Evolutionary conservation across 2,797 vertebrate species (phyloP), one percentile per base, ranked within the genome.

Genomic region (Gymnoscopelus braueri): DNA sequence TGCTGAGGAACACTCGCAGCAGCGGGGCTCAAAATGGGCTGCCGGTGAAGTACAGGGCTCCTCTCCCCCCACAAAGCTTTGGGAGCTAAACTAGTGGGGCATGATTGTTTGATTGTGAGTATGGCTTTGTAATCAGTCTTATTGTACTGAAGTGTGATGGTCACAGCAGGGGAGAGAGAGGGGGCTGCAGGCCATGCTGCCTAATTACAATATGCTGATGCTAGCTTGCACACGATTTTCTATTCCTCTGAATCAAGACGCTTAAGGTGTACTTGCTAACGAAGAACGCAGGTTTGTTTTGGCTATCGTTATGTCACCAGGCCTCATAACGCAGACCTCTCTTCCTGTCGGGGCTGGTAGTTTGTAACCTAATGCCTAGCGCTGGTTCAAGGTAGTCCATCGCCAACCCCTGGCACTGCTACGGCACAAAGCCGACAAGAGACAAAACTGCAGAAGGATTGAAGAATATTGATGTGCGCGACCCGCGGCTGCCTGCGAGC

Each of bases 391-490:
- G 74, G 63, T 84, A 83, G 82, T 86, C 79, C 67, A 72, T 82
- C 65, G 84, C 80, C 88, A 79, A 90, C 88, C 88, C 83, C 86
- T 89, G 87, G 87, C 86, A 81, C 88, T 84, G 88, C 88, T 88
- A 87, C 86, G 83, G 87, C 88, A 91, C 86, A 91, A 91, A 90
- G 89, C 88, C 90, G 91, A 90, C 87, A 72, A 91, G 92, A 93
- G 92, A 92, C 92, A 91, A 92, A 93, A 92, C 90, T 94, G 92
- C 89, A 92, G 91, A 94, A 91, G 91, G 91, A 94, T 92, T 92
- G 91, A 91, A 92, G 91, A 92, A 93, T 94, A 94, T 94, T 92
- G 91, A 94, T 93, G 93, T 88, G 88, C 74, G 87, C 87, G 88
- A 94, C 93, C 92, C 87, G 88, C 90, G 87, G 92, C 91, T 92